Evolutionary conservation across 2,888 invertebrate genomes (phyloP).

Genomic region (Ellobium chinense): DNA sequence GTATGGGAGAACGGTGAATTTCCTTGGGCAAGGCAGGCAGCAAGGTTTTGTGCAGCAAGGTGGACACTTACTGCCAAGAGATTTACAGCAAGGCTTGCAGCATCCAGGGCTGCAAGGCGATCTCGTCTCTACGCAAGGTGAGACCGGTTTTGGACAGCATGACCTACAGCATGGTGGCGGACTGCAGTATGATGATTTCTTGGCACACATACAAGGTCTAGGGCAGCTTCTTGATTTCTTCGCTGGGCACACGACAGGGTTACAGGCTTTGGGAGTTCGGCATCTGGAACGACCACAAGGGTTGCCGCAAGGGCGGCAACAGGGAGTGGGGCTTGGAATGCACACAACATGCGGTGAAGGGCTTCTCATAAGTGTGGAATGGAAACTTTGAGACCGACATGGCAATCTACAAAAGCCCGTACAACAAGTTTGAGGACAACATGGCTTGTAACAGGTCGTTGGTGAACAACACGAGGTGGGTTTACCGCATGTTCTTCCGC

Average conservation of each 20-base stretch:
- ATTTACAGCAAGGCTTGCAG: neutral
- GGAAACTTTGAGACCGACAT: constrained; percentile 21
- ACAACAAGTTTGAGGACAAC: neutral
- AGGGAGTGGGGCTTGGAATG: neutral
- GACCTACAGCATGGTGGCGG: neutral
- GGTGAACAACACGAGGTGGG: neutral
- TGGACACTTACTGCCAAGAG: neutral
- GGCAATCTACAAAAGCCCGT: neutral
- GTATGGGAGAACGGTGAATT: constrained; percentile 19
- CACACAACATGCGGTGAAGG: neutral
- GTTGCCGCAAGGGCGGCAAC: constrained; percentile 10
- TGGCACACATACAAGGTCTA: neutral
- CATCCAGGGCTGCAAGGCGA: neutral
- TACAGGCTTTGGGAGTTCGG: neutral
- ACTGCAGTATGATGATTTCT: neutral
- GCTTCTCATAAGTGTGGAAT: neutral
- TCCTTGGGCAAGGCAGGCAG: constrained; percentile 4
- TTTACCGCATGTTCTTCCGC: neutral
- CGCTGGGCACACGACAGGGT: neutral
- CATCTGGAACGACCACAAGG: neutral
- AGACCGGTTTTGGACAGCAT: neutral
- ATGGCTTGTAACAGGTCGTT: neutral
- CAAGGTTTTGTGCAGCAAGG: constrained; percentile 13
- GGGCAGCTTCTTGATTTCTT: constrained; percentile 6
- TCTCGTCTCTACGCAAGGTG: neutral